Conservation (phyloP, 2,797 vertebrate genomes). For the Crax fasciolata region DNA sequence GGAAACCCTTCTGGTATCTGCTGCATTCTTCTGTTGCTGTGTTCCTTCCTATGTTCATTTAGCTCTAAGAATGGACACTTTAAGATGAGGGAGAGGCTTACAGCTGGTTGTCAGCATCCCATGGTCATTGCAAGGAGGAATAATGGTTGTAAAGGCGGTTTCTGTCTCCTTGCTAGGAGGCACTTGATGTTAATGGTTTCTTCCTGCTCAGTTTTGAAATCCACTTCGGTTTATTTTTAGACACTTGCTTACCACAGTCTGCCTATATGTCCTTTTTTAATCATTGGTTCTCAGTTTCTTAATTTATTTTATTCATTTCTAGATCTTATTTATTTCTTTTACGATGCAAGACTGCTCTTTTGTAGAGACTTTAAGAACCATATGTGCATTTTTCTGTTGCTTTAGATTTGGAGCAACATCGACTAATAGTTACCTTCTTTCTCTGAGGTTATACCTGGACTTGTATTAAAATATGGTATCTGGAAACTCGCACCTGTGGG, state of each 20-base stretch:
- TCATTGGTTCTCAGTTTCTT: neutral
- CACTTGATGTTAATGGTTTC: neutral
- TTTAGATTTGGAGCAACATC: neutral
- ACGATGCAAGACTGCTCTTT: neutral
- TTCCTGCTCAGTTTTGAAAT: neutral
- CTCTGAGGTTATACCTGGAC: neutral
- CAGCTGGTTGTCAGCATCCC: neutral
- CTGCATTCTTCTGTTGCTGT: neutral
- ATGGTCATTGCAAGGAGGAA: neutral
- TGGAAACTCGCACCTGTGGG: neutral
- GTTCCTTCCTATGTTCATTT: neutral
- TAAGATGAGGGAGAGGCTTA: neutral
- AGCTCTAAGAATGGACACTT: neutral
- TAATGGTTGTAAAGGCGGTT: neutral
- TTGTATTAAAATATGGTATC: neutral
- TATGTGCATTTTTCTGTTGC: neutral
- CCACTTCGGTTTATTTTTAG: neutral
- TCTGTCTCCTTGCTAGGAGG: neutral
- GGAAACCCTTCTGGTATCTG: neutral
- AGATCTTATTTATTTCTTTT: neutral
- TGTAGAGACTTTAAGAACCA: neutral
- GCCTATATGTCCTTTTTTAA: neutral
- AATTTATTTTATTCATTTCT: neutral
- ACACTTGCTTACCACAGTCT: neutral
- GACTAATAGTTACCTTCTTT: neutral